phyloP scores from a whole-genome alignment of 2,888 invertebrate genomes.

The Corythucha ciliata region DNA sequence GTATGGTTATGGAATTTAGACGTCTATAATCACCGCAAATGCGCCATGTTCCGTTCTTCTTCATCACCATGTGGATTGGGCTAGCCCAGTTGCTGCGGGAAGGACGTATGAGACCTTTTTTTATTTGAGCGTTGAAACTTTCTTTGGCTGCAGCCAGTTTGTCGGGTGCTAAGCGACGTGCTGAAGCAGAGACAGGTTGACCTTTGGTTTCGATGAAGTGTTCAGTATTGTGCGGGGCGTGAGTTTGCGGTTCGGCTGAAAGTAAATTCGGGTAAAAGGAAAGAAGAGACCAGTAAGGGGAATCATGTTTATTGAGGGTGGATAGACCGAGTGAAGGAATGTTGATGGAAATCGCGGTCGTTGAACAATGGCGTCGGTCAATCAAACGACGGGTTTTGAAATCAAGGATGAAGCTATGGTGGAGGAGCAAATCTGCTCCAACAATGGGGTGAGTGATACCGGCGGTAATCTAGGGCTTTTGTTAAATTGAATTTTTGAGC shows the following conservation, averaged over 20 bases:
- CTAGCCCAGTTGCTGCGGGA: conserved; percentile 21
- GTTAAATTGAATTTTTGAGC: too few relatives aligned
- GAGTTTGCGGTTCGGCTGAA: not conserved
- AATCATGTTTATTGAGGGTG: not conserved
- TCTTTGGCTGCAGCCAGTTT: conserved; percentile 36
- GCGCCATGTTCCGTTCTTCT: conserved; percentile 35
- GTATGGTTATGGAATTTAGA: conserved; percentile 38
- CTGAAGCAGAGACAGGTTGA: conserved; percentile 38
- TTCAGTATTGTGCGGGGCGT: conserved; percentile 1
- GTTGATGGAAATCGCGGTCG: not conserved
- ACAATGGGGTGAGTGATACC: conserved; percentile 18
- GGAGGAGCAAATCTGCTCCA: conserved; percentile 19
- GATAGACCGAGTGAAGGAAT: conserved; percentile 7
- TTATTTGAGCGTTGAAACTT: conserved; percentile 12
- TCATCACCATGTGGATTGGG: conserved; percentile 34
- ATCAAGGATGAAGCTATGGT: conserved; percentile 6
- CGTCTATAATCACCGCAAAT: conserved; percentile 40
- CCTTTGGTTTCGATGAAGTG: conserved; percentile 15
- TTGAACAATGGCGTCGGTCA: not conserved
- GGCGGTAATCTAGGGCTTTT: too few relatives aligned
- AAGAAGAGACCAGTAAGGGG: conserved; percentile 8
- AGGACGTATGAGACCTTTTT: conserved; percentile 23
- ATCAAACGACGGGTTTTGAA: conserved; percentile 5
- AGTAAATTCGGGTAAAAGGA: not conserved
- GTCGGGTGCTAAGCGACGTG: conserved; percentile 32